Evolutionary conservation across 64 coral and sea anemone genomes (phyloP).

Genomic region (Cladopsammia gracilis): DNA sequence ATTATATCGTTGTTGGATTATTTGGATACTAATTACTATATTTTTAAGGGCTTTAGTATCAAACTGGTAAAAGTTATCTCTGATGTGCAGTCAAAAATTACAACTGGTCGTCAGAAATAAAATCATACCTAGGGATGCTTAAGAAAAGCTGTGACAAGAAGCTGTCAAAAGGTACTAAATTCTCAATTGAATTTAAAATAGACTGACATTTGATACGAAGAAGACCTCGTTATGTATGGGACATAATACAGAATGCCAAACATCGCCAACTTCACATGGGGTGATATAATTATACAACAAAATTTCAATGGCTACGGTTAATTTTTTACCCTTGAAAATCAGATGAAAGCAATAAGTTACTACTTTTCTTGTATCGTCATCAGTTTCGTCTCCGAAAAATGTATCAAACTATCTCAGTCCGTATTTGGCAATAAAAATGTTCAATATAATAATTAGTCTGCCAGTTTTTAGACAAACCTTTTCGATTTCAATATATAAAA

Average conservation of each 20-base stretch:
- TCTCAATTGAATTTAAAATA: slow-evolving; percentile 5
- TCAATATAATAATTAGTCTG: background rate
- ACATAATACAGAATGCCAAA: no score
- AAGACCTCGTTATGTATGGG: no score
- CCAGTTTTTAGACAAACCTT: background rate
- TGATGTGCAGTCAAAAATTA: no score
- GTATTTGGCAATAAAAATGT: background rate
- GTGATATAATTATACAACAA: no score
- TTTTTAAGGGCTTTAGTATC: no score
- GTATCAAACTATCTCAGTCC: background rate
- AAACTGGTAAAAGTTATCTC: no score
- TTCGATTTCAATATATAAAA: background rate
- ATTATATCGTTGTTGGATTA: no score
- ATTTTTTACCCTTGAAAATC: no score
- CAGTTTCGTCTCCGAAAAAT: no score
- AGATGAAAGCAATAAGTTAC: background rate
- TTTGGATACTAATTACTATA: no score
- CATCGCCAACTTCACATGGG: no score
- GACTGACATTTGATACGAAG: background rate
- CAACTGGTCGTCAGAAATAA: background rate
- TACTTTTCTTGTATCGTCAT: no score
- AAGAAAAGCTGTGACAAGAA: background rate
- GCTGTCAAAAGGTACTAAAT: background rate
- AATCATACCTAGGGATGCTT: background rate
- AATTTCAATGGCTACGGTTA: background rate